Conservation (phyloP, 2,888 invertebrate species). For the Junonia oenone region DNA sequence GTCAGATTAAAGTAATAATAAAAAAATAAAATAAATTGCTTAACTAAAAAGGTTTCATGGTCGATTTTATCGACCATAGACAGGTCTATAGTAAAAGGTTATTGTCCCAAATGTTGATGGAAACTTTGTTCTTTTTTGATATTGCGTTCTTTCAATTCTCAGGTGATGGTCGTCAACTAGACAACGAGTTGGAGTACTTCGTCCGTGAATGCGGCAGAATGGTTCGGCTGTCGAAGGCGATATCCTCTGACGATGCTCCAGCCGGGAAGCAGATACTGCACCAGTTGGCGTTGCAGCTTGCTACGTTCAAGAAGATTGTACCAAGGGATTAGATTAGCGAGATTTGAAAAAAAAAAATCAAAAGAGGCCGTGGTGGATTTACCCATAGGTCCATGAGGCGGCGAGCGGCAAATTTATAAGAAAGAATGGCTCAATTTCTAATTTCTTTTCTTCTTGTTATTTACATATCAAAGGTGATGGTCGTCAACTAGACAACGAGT, state of each 20-base stretch:
- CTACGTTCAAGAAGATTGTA: constrained; percentile 88
- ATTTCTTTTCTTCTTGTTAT: too few species aligned
- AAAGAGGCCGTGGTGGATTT: neutral
- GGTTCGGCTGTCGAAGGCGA: constrained; percentile 87
- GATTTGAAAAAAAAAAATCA: too few species aligned
- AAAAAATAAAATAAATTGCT: too few species aligned
- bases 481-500: constrained; percentile 83
- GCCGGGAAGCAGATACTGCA: constrained; percentile 86
- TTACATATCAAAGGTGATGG: too few species aligned
- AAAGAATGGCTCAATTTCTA: too few species aligned
- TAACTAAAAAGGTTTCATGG: too few species aligned
- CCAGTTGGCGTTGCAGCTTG: constrained; percentile 87
- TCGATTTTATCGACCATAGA: too few species aligned
- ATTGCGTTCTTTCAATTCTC: neutral
- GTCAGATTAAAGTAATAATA: too few species aligned
- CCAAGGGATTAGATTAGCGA: constrained; percentile 61
- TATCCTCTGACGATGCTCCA: constrained; percentile 81
- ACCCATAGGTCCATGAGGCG: neutral
- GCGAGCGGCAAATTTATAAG: too few species aligned
- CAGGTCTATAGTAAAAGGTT: too few species aligned
- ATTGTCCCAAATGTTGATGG: too few species aligned
- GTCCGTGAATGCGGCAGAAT: constrained; percentile 91
- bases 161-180: constrained; percentile 71
- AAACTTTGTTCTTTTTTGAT: neutral
- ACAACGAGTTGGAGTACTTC: constrained; percentile 93